Base-by-base conservation (phyloP, 2,797 vertebrate genomes). In the Acipenser ruthenus region DNA sequence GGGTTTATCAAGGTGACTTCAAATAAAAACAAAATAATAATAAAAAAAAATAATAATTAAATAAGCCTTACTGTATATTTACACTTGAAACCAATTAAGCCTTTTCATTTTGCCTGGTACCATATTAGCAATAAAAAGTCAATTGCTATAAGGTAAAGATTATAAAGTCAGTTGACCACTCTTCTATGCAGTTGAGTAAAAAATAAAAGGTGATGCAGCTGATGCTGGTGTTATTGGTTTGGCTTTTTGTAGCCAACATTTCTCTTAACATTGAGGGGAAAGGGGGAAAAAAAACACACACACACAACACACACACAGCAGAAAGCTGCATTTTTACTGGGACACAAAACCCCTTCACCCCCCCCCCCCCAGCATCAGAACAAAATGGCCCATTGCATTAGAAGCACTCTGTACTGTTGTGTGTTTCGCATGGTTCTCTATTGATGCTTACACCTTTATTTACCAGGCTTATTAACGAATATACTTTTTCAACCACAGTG, bases 1-100 rank as follows among this genome's bases (percentile, higher is more conserved):
- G 52, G 52, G 52, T 37, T 37, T 50, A 55, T 53, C 48, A 13
- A 47, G 11, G 18, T 15, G 56, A 50, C 63, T 65, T 68, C 65
- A 49, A 63, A 67, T 63, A 63, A 65, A 64, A 70, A 50, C 63
- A 10, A 60, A 63, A 23, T 50, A 47, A 10, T 67, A 51, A 50
- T 65, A 10, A 60, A 63, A 23, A 47, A 10, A 68, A 51, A 53
- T 53, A 8, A 12, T 53, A 53, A 53, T 18, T 18, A 50, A 60
- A 65, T 18, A 7, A 7, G 67, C 8, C 50, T 50, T 64, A 52
- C 49, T 37, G 50, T 66, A 53, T 56, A 59, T 13, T 6, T 6
- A 15, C 53, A 8, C 11, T 15, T 8, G 1, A 56, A 62, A 61
- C 50, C 52, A 51, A 65, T 59, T 62, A 59, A 67, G 50, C 53